Conservation (phyloP, 2,797 vertebrate species). For the Sternarchorhynchus goeldii region DNA sequence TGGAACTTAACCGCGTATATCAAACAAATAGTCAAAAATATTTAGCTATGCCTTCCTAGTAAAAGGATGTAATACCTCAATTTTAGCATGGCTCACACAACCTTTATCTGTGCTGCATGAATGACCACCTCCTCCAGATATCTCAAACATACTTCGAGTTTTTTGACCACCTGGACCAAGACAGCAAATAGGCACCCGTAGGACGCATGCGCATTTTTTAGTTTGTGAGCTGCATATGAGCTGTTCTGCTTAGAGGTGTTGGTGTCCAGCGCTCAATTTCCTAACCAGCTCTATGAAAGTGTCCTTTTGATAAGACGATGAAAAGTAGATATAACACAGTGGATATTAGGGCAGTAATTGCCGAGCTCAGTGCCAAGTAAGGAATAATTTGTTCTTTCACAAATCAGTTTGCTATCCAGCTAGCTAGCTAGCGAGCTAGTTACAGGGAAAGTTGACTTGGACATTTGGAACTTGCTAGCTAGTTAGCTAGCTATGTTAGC, state of each 20-base stretch:
- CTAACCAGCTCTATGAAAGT: background rate
- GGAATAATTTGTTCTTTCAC: conserved; percentile 34
- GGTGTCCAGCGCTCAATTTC: background rate
- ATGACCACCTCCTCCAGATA: background rate
- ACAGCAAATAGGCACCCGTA: conserved; percentile 62
- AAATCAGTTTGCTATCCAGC: conserved; percentile 16
- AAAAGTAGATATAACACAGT: conserved; percentile 90
- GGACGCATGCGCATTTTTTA: conserved; percentile 52
- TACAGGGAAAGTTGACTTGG: background rate
- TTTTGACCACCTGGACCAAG: background rate
- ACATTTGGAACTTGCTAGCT: background rate
- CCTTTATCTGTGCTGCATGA: background rate
- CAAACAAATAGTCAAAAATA: background rate
- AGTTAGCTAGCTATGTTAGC: background rate
- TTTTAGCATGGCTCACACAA: conserved; percentile 3
- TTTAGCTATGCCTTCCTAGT: background rate
- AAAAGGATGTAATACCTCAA: background rate
- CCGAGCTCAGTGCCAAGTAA: conserved; percentile 89
- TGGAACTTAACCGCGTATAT: conserved; percentile 5
- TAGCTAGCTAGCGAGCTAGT: background rate
- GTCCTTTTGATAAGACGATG: conserved; percentile 69
- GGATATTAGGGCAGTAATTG: conserved; percentile 87
- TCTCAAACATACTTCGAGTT: background rate
- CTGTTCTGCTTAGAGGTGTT: background rate
- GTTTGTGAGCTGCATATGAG: conserved; percentile 13